Conservation (phyloP, 2,113 vertebrate species). For the Tragelaphus imberbis region DNA sequence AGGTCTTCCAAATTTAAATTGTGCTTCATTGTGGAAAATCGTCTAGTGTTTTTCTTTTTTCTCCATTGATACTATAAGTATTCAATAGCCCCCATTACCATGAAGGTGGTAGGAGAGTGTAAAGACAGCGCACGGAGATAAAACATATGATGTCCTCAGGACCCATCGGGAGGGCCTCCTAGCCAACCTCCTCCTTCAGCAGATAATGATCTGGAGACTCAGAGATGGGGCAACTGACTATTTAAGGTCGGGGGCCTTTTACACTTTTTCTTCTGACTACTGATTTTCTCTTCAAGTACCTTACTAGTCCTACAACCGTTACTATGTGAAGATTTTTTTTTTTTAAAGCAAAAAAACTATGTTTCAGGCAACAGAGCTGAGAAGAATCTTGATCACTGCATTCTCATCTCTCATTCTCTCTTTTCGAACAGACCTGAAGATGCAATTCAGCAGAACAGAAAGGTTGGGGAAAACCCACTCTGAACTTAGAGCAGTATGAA, state of each 20-base stretch:
- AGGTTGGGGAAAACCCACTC: slow-evolving; percentile 31
- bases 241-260: background rate
- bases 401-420: slow-evolving; percentile 9
- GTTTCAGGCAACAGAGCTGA: background rate
- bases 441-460: slow-evolving; percentile 50
- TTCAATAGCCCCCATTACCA: background rate
- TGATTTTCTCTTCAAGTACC: background rate
- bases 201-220: background rate
- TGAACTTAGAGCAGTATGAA: background rate
- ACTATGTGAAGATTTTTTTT: background rate
- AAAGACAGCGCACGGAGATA: background rate
- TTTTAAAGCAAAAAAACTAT: background rate
- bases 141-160: background rate
- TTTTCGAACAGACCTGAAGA: background rate
- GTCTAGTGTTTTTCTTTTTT: background rate
- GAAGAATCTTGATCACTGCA: background rate
- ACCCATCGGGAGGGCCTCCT: rapidly evolving
- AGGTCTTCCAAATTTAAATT: background rate
- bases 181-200: background rate
- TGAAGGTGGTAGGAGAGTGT: background rate
- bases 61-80: background rate
- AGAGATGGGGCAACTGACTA: background rate
- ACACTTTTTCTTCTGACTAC: background rate
- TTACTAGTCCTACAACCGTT: background rate
- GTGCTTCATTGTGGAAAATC: background rate